Base-by-base conservation (phyloP, 2,797 vertebrate species). In the Eremophila alpestris region DNA sequence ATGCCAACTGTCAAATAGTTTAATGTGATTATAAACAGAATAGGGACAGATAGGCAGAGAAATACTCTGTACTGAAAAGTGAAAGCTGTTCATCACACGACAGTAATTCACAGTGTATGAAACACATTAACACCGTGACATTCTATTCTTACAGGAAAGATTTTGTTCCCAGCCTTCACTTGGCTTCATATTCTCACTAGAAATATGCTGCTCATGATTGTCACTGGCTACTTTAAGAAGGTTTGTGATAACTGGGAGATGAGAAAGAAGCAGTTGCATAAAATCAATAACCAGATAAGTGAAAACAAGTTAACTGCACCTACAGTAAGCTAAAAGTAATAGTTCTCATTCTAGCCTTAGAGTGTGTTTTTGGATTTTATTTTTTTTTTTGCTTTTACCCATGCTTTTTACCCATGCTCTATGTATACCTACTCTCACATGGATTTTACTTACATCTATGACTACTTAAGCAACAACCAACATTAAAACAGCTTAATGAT, bases 1-100 rank as follows among this genome's bases (percentile, higher is more conserved):
- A 64, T 43, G 75, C 80, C 74, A 95, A 80, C 90, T 87, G 73
- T 90, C 26, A 9, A 80, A 90, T 34, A 81, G 82, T 89, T 93
- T 87, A 95, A 89, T 58, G 87, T 86, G 87, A 95, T 93, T 96
- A 89, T 80, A 96, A 96, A 95, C 90, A 95, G 94, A 94, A 84
- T 52, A 89, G 26, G 83, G 95, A 91, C 71, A 89, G 83, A 55
- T 81, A 85, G 58, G 83, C 78, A 95, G 91, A 91, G 75, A 95
- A 95, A 89, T 68, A 90, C 68, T 92, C 76, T n/a, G 68, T 59
- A 94, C 38, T 94, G 89, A 96, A 96, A 95, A 92, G 92, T 95
- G 90, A 97, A 95, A 95, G 86, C 76, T 77, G 92, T 96, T 96
- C 94, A 94, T 95, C 91, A 90, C 69, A 83, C 17, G 6, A 79